Percentiles rank a stretch among this genome's conserved stretches.
These are phyloP conservation scores for Crax fasciolata DNA, from an alignment of 2,797 vertebrate genomes.

Conservation along the genomic window DNA sequence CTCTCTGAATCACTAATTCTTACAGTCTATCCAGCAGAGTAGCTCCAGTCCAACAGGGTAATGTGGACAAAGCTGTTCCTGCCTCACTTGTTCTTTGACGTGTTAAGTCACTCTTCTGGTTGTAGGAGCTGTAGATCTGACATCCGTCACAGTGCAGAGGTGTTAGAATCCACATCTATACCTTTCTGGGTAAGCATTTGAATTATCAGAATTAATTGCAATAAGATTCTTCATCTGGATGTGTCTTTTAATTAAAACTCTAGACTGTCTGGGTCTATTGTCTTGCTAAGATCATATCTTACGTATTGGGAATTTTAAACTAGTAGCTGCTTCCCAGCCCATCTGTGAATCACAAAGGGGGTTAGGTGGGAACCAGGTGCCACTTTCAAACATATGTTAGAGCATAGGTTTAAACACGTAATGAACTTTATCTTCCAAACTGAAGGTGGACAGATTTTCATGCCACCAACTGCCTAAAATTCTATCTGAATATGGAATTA, in stretches of 20 bases:
- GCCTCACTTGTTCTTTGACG: not conserved
- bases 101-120: not conserved
- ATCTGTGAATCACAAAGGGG: conserved; percentile 50
- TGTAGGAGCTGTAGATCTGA: not conserved
- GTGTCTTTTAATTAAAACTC: conserved; percentile 51
- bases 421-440: not conserved
- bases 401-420: conserved; percentile 21
- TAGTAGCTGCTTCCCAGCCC: conserved; percentile 17
- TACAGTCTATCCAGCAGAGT: not conserved
- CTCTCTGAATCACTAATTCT: not conserved
- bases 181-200: not conserved
- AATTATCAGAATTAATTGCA: conserved; percentile 13
- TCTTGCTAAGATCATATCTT: conserved; percentile 25
- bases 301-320: conserved; percentile 45
- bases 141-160: not conserved
- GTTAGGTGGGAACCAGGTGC: conserved; percentile 28
- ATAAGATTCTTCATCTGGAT: not conserved
- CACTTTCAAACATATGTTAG: conserved; percentile 28
- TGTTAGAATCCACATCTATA: not conserved
- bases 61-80: not conserved
- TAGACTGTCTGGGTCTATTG: not conserved
- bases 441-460: conserved; percentile 1
- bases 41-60: not conserved
- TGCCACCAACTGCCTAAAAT: not conserved
- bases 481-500: conserved; percentile 2